These are phyloP conservation scores for Gambusia holbrooki DNA, from an alignment of 2,113 vertebrate species.

Conservation along the genomic window DNA sequence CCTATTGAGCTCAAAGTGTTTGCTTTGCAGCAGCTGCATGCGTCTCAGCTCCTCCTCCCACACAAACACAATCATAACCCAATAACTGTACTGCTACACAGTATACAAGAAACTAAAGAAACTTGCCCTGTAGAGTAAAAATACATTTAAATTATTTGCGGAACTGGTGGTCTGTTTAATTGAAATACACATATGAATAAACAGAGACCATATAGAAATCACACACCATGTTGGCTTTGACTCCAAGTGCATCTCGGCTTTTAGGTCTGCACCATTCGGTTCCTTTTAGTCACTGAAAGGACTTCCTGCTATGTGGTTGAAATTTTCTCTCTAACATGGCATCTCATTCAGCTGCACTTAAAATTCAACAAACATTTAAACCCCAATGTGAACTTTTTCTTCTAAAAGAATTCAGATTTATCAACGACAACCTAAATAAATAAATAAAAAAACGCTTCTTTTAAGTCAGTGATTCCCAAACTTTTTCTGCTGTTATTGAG, in stretches of 20 bases:
- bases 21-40: constrained; percentile 64
- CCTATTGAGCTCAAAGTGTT: constrained; percentile 36
- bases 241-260: constrained; percentile 17
- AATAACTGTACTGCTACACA: constrained; percentile 5
- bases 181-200: not conserved
- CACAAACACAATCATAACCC: constrained; percentile 21
- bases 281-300: constrained; percentile 37
- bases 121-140: constrained; percentile 2
- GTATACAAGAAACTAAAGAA: constrained; percentile 12
- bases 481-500: not conserved
- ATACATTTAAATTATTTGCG: not conserved
- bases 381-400: no score
- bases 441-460: no score
- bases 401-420: no score
- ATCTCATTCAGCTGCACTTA: not conserved
- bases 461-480: not conserved
- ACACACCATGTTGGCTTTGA: constrained; percentile 1
- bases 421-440: no score
- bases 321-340: constrained; percentile 17
- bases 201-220: not conserved
- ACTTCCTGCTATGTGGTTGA: constrained; percentile 37
- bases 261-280: constrained; percentile 56
- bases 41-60: constrained; percentile 36
- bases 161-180: not conserved
- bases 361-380: not conserved